Percentiles rank a stretch among this genome's conserved stretches.
These are phyloP conservation scores for Ctenochaetus hawaiiensis DNA, from an alignment of 2,797 vertebrate genomes.

Conservation along the genomic window DNA sequence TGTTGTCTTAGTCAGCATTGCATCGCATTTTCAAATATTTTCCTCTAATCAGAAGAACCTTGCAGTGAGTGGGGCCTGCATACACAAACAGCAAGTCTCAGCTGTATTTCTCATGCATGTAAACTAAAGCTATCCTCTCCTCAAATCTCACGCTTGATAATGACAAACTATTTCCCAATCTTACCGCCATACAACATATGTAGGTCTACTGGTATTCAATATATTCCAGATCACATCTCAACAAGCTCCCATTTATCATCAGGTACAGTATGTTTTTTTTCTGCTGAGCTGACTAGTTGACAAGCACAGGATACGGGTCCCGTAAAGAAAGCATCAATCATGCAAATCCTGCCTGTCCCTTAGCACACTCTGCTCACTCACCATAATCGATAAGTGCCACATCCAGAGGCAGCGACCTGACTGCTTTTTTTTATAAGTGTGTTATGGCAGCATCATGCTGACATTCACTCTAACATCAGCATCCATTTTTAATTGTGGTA, in stretches of 20 bases:
- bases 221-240: slow-evolving; percentile 62
- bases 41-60: slow-evolving; percentile 32
- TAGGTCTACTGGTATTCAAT: slow-evolving; percentile 58
- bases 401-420: slow-evolving; percentile 54
- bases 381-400: slow-evolving; percentile 68
- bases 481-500: slow-evolving; percentile 82
- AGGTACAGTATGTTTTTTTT: slow-evolving; percentile 49
- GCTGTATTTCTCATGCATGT: slow-evolving; percentile 34
- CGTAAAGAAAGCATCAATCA: slow-evolving; percentile 71
- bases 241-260: slow-evolving; percentile 68
- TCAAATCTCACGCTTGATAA: slow-evolving; percentile 47
- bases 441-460: slow-evolving; percentile 71
- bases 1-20: slow-evolving; percentile 45
- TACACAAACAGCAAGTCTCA: slow-evolving; percentile 27
- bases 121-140: slow-evolving; percentile 36
- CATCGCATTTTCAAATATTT: slow-evolving; percentile 17
- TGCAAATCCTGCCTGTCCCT: slow-evolving; percentile 53
- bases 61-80: slow-evolving; percentile 1
- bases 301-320: slow-evolving; percentile 45
- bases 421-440: slow-evolving; percentile 25
- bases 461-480: slow-evolving; percentile 69
- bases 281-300: slow-evolving; percentile 67
- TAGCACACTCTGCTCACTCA: slow-evolving; percentile 59
- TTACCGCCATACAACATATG: slow-evolving; percentile 36
- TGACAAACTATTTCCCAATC: slow-evolving; percentile 40